Percentiles rank a stretch among this genome's conserved stretches.
phyloP scores from a whole-genome alignment of 2,888 invertebrate genomes.

The Plutella xylostella region DNA sequence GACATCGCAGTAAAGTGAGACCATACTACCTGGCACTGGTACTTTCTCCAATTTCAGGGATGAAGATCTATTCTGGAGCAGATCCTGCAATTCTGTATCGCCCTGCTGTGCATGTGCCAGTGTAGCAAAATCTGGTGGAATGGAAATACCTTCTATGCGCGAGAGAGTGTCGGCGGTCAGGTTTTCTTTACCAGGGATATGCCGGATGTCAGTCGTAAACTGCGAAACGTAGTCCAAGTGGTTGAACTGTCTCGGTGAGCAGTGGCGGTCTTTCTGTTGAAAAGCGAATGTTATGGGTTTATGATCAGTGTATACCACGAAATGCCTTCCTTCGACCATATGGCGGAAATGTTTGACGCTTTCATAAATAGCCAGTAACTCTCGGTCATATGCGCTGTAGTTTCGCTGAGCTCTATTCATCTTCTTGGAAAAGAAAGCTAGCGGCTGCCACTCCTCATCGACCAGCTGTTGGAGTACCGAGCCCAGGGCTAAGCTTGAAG shows the following conservation, averaged over 20 bases:
- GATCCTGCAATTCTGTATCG: background rate
- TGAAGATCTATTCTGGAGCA: no score
- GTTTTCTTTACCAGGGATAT: slow-evolving; percentile 14
- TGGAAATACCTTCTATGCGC: background rate
- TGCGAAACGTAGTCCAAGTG: slow-evolving; percentile 5
- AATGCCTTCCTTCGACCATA: background rate
- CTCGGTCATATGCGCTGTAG: slow-evolving; percentile 29
- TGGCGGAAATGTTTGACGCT: background rate
- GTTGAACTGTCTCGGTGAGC: slow-evolving; percentile 30
- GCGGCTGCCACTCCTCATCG: slow-evolving; percentile 22
- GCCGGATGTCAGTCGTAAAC: slow-evolving; percentile 14
- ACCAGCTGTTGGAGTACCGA: slow-evolving; percentile 28
- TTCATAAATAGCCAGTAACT: slow-evolving; percentile 30
- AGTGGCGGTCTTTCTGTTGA: slow-evolving; percentile 24
- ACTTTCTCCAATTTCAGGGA: no score
- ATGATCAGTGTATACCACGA: background rate
- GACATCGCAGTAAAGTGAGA: slow-evolving; percentile 14
- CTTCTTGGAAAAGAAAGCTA: slow-evolving; percentile 30
- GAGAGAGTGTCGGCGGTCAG: slow-evolving; percentile 15
- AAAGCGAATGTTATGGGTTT: background rate
- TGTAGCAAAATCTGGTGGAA: background rate
- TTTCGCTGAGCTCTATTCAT: slow-evolving; percentile 24
- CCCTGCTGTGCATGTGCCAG: background rate
- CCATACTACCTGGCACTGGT: background rate
- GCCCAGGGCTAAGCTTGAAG: slow-evolving; percentile 31